Conservation (phyloP, 2,888 invertebrate genomes). For the Toxonevra muliebris region DNA sequence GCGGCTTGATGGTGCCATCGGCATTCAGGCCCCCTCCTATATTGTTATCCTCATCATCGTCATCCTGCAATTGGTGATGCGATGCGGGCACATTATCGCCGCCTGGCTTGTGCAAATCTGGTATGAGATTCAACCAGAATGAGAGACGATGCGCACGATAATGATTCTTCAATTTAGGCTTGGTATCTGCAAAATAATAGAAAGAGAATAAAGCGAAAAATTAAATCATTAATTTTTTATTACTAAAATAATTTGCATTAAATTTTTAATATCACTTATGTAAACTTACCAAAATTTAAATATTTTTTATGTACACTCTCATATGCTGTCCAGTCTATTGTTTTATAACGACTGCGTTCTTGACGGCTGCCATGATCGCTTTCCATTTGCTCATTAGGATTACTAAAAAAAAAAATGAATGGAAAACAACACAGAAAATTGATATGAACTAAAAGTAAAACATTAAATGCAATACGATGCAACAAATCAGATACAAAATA, state of each 20-base stretch:
- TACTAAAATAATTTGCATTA: not conserved
- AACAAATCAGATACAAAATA: not conserved
- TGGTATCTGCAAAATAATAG: conserved; percentile 73
- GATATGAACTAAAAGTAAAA: conserved; percentile 1
- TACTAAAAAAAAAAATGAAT: conserved; percentile 68
- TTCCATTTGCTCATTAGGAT: conserved; percentile 86
- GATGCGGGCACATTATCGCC: conserved; percentile 85
- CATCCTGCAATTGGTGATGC: conserved; percentile 84
- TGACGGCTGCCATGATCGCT: conserved; percentile 77
- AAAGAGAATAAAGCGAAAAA: conserved; percentile 4
- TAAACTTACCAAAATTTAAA: conserved; percentile 79
- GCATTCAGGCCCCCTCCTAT: conserved; percentile 63
- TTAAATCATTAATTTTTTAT: not conserved
- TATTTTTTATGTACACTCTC: conserved; percentile 93
- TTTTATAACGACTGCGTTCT: conserved; percentile 82
- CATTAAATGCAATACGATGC: too few relatives aligned
- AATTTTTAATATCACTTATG: not conserved
- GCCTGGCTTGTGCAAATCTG: conserved; percentile 88
- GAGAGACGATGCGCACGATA: conserved; percentile 92
- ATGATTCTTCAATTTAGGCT: conserved; percentile 90
- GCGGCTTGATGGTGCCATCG: conserved; percentile 67
- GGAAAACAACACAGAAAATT: not conserved
- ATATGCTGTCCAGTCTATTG: conserved; percentile 93
- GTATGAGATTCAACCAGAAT: conserved; percentile 94
- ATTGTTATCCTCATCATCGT: conserved; percentile 70